A percentile compares a stretch with the other conserved stretches of the same genome.
These are phyloP conservation scores for Poecilia velifera DNA, from an alignment of 2,797 vertebrate genomes.

Conservation along the genomic window DNA sequence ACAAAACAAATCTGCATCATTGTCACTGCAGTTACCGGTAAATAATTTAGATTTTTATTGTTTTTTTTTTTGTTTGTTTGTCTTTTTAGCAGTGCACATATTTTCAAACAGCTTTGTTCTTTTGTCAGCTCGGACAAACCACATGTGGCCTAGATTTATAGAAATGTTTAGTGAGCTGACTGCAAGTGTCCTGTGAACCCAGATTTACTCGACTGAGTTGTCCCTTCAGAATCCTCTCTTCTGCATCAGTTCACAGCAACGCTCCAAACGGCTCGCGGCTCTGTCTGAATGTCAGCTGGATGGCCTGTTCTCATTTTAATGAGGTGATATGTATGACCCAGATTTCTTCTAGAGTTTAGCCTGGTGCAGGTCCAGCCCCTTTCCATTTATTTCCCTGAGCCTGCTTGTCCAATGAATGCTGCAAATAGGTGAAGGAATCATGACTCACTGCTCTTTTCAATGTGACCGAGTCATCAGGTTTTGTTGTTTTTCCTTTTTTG, in stretches of 20 bases:
- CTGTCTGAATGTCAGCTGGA: constrained; percentile 76
- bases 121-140: too few species aligned
- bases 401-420: constrained; percentile 17
- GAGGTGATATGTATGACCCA: constrained; percentile 70
- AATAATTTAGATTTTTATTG: too few species aligned
- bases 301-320: constrained; percentile 69
- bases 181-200: constrained; percentile 54
- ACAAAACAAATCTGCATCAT: too few species aligned
- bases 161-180: constrained; percentile 54
- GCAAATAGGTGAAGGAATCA: constrained; percentile 11
- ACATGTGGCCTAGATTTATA: constrained; percentile 3
- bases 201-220: constrained; percentile 56
- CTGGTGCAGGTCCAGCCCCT: constrained; percentile 37
- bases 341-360: constrained; percentile 55
- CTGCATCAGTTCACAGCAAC: constrained; percentile 75
- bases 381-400: constrained; percentile 25
- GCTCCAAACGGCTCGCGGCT: constrained; percentile 62
- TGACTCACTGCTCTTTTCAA: constrained; percentile 18
- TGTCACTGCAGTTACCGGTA: too few species aligned
- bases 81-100: too few species aligned
- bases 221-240: constrained; percentile 67
- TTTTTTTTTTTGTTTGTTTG: too few species aligned
- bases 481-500: neutral
- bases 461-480: constrained; percentile 8
- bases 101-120: too few species aligned